Conservation (phyloP, 2,113 vertebrate species). For the Prionailurus viverrinus region DNA sequence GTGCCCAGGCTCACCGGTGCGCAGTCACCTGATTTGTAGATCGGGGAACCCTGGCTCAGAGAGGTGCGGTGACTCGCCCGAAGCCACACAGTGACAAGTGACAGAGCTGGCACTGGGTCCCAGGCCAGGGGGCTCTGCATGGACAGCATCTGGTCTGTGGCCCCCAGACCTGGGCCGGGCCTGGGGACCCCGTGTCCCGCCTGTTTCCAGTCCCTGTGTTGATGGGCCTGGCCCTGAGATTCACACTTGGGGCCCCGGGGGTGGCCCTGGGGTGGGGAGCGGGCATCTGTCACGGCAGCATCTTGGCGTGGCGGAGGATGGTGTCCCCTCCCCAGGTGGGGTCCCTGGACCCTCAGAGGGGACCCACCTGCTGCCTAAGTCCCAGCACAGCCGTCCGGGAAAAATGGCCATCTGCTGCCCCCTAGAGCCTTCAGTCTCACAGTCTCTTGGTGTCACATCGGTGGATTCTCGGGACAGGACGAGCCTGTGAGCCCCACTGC, state of each 20-base stretch:
- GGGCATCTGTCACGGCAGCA: not conserved
- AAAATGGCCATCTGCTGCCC: conserved; percentile 81
- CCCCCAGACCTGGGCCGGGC: fast-evolving
- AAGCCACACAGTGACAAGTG: fast-evolving
- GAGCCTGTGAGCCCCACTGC: fast-evolving
- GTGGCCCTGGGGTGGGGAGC: fast-evolving
- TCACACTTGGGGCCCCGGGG: fast-evolving
- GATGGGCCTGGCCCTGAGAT: not conserved
- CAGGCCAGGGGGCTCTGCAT: fast-evolving
- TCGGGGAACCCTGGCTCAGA: not conserved
- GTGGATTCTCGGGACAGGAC: fast-evolving
- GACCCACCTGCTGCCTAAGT: fast-evolving
- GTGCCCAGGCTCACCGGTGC: fast-evolving
- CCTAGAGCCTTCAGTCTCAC: conserved; percentile 72
- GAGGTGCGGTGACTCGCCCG: fast-evolving
- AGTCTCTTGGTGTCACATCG: fast-evolving
- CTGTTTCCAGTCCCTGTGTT: fast-evolving
- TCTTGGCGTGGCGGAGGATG: not conserved
- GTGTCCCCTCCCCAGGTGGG: not conserved
- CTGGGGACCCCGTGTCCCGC: fast-evolving
- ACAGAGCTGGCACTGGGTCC: not conserved
- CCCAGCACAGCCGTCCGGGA: not conserved
- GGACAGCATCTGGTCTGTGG: not conserved
- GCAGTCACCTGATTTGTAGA: fast-evolving
- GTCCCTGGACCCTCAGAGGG: not conserved